A percentile compares a stretch with the other conserved stretches of the same genome.
Conservation (phyloP, 2,888 invertebrate genomes). For the Trissolcus japonicus region DNA sequence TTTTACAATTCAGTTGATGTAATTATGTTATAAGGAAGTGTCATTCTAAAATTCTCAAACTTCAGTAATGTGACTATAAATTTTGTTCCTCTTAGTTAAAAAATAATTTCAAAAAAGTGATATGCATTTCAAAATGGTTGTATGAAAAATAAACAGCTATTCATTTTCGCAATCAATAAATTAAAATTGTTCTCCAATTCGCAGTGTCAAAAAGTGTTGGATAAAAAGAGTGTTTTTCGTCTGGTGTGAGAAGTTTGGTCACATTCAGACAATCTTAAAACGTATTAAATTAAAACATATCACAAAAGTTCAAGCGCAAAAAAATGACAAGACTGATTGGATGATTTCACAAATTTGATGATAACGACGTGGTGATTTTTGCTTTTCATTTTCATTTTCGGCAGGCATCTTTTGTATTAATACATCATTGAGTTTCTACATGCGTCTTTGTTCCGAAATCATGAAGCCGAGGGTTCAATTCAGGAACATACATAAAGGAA, state of each 20-base stretch:
- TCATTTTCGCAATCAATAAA: too few species aligned
- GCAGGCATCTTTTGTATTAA: slow-evolving; percentile 1
- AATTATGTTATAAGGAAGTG: background rate
- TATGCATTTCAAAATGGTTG: too few species aligned
- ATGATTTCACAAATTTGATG: too few species aligned
- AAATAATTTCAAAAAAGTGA: too few species aligned
- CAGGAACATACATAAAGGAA: slow-evolving; percentile 42
- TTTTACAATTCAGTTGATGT: too few species aligned
- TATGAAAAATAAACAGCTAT: background rate
- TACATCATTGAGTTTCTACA: slow-evolving; percentile 6
- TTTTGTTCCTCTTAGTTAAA: too few species aligned
- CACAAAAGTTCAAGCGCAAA: background rate
- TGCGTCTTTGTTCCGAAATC: slow-evolving; percentile 15
- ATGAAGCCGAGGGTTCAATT: slow-evolving; percentile 14
- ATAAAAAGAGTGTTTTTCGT: background rate
- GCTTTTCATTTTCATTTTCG: slow-evolving; percentile 16
- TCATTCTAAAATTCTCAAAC: background rate
- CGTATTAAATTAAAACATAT: slow-evolving; percentile 1
- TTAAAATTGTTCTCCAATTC: background rate
- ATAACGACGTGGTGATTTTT: background rate
- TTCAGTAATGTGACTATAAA: too few species aligned
- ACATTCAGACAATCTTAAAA: background rate
- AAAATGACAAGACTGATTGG: background rate
- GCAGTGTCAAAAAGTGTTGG: background rate
- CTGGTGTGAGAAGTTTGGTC: too few species aligned